Evolutionary conservation across 2,888 invertebrate species (phyloP).

Genomic region (Caenorhabditis sp.): DNA sequence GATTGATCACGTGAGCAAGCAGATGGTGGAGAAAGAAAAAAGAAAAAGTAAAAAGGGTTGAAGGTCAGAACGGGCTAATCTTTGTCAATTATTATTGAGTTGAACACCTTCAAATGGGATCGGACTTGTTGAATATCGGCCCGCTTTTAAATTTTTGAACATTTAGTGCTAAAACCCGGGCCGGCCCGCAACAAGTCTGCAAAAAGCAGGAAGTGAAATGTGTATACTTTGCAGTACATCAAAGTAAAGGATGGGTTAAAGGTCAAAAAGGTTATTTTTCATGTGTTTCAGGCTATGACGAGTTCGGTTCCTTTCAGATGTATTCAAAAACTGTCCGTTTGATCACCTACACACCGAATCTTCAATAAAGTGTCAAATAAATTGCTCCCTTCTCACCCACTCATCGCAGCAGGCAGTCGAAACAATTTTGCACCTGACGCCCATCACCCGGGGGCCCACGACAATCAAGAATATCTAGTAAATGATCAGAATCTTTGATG

Average conservation of each 20-base stretch:
- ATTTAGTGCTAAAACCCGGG: no score
- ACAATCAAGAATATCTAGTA: constrained; percentile 36
- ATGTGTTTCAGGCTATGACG: not conserved
- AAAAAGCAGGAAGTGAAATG: not conserved
- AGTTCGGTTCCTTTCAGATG: no score
- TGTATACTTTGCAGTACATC: not conserved
- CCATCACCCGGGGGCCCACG: constrained; percentile 38
- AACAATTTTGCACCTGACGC: constrained; percentile 39
- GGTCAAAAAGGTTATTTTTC: not conserved
- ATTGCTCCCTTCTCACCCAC: no score
- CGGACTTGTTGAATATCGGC: no score
- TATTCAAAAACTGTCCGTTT: no score
- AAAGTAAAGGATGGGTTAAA: not conserved
- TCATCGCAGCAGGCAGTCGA: not conserved
- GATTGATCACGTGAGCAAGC: constrained; percentile 42
- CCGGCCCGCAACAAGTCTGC: no score
- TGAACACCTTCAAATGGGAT: no score
- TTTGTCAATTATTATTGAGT: no score
- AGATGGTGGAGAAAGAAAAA: constrained; percentile 16
- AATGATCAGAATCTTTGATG: constrained; percentile 51
- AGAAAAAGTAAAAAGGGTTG: not conserved
- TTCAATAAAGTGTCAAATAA: no score
- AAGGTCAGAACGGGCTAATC: not conserved
- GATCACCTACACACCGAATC: no score
- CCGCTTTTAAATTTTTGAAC: no score